phyloP scores from a whole-genome alignment of 2,113 vertebrate genomes.

The Proterorhinus semilunaris region DNA sequence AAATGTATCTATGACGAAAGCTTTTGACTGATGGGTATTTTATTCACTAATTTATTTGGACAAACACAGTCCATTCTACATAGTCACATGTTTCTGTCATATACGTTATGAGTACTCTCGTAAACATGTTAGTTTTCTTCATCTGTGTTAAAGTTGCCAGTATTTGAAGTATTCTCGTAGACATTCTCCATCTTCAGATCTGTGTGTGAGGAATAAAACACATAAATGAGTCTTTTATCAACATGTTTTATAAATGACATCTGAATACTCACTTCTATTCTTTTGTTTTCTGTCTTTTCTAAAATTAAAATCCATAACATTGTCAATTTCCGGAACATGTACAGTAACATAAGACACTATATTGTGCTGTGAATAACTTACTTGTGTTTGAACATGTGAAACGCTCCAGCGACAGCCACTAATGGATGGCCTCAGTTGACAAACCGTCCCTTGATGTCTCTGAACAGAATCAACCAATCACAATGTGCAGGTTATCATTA shows the following conservation, averaged over 20 bases:
- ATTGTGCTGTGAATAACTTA: constrained; percentile 23
- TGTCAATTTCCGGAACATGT: too few relatives aligned
- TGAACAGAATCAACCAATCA: background rate
- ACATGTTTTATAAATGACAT: background rate
- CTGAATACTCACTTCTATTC: background rate
- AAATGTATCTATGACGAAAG: too few relatives aligned
- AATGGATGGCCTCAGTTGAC: constrained; percentile 23
- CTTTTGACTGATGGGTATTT: too few relatives aligned
- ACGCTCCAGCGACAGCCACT: background rate
- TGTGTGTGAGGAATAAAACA: background rate
- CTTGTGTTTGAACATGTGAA: constrained; percentile 17
- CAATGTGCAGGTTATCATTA: too few relatives aligned
- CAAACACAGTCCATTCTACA: too few relatives aligned
- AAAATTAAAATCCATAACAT: too few relatives aligned
- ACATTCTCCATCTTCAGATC: background rate
- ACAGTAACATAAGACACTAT: background rate
- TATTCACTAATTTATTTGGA: too few relatives aligned
- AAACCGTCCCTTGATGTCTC: background rate
- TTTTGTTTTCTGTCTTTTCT: background rate
- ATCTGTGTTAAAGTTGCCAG: background rate
- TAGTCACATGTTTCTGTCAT: background rate
- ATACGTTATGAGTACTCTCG: background rate
- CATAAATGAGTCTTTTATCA: background rate
- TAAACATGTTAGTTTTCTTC: background rate
- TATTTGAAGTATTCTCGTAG: background rate